Evolutionary conservation across 1,140 invertebrate species (phyloP).

Genomic region (Vollenhovia emeryi): DNA sequence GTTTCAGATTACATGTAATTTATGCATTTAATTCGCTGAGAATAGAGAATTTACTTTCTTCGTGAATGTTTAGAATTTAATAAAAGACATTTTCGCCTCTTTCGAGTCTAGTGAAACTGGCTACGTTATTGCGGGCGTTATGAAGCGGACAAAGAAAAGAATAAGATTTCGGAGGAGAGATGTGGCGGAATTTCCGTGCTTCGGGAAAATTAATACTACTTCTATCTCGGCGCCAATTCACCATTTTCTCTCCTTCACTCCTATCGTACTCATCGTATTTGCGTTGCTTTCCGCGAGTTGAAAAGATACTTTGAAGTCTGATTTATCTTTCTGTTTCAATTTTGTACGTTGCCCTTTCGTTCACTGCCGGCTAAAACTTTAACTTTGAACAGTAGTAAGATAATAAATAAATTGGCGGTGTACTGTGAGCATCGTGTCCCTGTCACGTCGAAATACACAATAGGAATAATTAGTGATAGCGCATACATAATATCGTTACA

Average conservation of each 20-base stretch:
- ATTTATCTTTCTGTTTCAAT: slow-evolving; percentile 57
- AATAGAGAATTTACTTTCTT: slow-evolving; percentile 20
- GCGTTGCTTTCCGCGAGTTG: slow-evolving; percentile 55
- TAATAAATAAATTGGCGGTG: slow-evolving; percentile 16
- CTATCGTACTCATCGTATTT: slow-evolving; percentile 26
- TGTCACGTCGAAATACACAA: background rate
- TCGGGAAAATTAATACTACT: slow-evolving; percentile 78
- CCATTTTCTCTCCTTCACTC: slow-evolving; percentile 50
- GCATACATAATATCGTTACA: background rate
- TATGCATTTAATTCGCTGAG: background rate
- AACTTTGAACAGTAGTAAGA: background rate
- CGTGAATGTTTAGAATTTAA: slow-evolving; percentile 26
- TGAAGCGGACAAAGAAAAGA: slow-evolving; percentile 21
- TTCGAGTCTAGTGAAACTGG: background rate
- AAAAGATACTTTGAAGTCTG: slow-evolving; percentile 71
- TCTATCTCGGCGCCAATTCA: slow-evolving; percentile 71
- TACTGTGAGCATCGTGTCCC: background rate
- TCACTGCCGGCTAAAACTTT: background rate
- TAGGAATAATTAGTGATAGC: slow-evolving; percentile 15
- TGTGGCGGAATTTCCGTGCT: slow-evolving; percentile 64
- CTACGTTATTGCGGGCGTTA: background rate
- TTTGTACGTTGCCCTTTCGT: slow-evolving; percentile 21
- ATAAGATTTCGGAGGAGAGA: slow-evolving; percentile 45
- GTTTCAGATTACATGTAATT: background rate
- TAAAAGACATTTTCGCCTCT: background rate